phyloP scores from a whole-genome alignment of 2,888 invertebrate genomes.

The Microplitis manilae region DNA sequence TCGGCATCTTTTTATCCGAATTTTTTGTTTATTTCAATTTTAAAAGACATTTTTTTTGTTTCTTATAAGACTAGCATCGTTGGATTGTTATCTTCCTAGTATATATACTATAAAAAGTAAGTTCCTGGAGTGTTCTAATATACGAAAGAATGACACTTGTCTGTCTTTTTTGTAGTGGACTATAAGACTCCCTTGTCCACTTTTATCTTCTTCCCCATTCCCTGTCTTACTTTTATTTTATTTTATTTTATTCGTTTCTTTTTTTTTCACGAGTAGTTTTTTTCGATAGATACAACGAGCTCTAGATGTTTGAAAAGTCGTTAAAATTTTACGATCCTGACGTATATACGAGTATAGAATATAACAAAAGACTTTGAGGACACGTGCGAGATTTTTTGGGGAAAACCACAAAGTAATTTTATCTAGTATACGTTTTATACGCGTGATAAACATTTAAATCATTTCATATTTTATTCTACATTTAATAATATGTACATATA shows the following conservation, averaged over 20 bases:
- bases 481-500: not conserved
- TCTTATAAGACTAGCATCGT: not conserved
- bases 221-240: slow-evolving; percentile 1
- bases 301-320: slow-evolving; percentile 30
- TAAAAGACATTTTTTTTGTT: not conserved
- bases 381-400: slow-evolving; percentile 25
- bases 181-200: not conserved
- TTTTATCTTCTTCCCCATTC: not conserved
- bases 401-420: slow-evolving; percentile 18
- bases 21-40: not conserved
- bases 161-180: slow-evolving; percentile 22
- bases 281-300: not conserved
- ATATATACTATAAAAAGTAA: not conserved
- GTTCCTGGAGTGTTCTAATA: not conserved
- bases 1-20: slow-evolving; percentile 2
- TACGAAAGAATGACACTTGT: slow-evolving; percentile 31
- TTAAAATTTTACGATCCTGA: slow-evolving; percentile 32
- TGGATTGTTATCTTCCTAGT: not conserved
- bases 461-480: not conserved
- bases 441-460: not conserved
- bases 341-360: not conserved
- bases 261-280: not conserved
- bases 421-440: not conserved
- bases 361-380: slow-evolving; percentile 23
- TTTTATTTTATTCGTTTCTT: slow-evolving; percentile 3